phyloP scores from a whole-genome alignment of 2,888 invertebrate species.

The Andrena bicolor region DNA sequence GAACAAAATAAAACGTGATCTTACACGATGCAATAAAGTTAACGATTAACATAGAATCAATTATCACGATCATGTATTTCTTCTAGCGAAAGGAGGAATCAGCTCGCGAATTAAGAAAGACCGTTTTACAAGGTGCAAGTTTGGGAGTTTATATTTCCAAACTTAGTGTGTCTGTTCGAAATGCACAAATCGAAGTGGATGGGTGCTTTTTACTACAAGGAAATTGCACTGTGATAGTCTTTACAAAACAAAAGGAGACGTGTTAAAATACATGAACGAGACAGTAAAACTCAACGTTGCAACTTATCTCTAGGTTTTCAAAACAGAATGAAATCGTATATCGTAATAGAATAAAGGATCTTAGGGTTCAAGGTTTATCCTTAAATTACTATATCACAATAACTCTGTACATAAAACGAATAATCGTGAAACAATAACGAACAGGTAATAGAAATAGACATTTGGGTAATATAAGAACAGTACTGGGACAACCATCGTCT shows the following conservation, averaged over 20 bases:
- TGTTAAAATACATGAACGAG: not conserved
- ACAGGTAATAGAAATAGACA: slow-evolving; percentile 1
- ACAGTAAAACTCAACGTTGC: slow-evolving; percentile 24
- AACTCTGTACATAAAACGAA: slow-evolving; percentile 17
- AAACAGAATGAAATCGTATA: slow-evolving; percentile 7
- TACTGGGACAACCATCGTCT: not conserved
- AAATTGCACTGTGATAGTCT: not conserved
- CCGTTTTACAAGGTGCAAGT: not conserved
- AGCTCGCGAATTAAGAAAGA: not conserved
- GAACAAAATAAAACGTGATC: slow-evolving; percentile 17
- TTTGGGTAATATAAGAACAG: not conserved
- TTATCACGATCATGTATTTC: not conserved
- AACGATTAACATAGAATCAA: slow-evolving; percentile 9
- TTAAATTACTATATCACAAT: slow-evolving; percentile 12
- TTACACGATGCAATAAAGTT: slow-evolving; percentile 4
- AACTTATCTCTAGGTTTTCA: slow-evolving; percentile 6
- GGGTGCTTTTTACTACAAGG: not conserved
- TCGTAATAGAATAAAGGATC: not conserved
- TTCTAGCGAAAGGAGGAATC: not conserved
- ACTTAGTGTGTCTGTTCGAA: not conserved
- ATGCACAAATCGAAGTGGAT: not conserved
- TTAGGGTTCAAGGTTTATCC: too few relatives aligned
- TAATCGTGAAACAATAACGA: slow-evolving; percentile 15
- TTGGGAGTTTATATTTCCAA: not conserved
- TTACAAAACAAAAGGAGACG: not conserved